Evolutionary conservation across 2,888 invertebrate genomes (phyloP).

Genomic region (Catocala fraxini): DNA sequence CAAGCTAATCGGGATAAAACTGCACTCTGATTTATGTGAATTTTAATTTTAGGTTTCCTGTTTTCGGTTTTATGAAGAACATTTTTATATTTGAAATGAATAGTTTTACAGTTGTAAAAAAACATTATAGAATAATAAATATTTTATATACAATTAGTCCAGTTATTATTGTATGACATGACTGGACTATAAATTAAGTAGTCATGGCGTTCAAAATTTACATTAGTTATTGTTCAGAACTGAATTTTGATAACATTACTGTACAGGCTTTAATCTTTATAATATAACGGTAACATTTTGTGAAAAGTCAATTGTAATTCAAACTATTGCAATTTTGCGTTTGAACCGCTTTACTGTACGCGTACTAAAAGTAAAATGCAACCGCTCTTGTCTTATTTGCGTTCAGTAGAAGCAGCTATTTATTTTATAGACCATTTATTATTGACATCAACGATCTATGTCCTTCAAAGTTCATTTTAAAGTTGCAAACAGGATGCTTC

Average conservation of each 20-base stretch:
- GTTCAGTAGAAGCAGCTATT: slow-evolving; percentile 46
- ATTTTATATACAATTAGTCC: too few relatives aligned
- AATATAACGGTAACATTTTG: too few relatives aligned
- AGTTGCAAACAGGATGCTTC: slow-evolving; percentile 30
- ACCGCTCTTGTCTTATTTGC: slow-evolving; percentile 45
- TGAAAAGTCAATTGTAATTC: too few relatives aligned
- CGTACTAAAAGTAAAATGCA: slow-evolving; percentile 33
- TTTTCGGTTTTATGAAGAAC: not conserved
- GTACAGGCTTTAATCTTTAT: too few relatives aligned
- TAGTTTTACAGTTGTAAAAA: too few relatives aligned
- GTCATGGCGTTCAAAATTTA: too few relatives aligned
- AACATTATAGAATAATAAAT: too few relatives aligned
- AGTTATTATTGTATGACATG: too few relatives aligned
- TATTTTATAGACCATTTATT: slow-evolving; percentile 55
- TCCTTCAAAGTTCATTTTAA: slow-evolving; percentile 38
- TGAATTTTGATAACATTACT: too few relatives aligned
- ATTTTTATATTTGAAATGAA: too few relatives aligned
- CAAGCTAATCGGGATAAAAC: slow-evolving; percentile 32
- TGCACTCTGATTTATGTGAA: slow-evolving; percentile 12
- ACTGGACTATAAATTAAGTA: too few relatives aligned
- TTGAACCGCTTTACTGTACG: slow-evolving; percentile 19
- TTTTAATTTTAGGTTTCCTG: slow-evolving; percentile 8
- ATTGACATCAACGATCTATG: slow-evolving; percentile 55
- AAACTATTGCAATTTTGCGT: slow-evolving; percentile 12
- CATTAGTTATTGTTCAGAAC: too few relatives aligned